Conservation (phyloP, 2,888 invertebrate species). For the Eledone cirrhosa region DNA sequence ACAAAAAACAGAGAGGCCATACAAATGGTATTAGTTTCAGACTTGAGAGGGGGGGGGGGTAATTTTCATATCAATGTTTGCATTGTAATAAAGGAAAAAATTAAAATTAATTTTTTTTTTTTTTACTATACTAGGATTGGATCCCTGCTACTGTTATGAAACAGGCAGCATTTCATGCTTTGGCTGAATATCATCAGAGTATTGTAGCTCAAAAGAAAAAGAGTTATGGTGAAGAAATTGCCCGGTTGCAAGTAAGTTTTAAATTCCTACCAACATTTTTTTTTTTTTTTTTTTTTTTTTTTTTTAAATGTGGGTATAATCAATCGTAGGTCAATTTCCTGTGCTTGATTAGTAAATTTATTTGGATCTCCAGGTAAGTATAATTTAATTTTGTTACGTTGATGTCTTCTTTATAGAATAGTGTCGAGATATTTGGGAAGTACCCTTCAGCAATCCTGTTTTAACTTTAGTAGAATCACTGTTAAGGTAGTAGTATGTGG, state of each 20-base stretch:
- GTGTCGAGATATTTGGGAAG: too few relatives aligned
- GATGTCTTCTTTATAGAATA: too few relatives aligned
- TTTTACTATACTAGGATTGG: slow-evolving; percentile 71
- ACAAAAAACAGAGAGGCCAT: too few relatives aligned
- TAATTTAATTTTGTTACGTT: too few relatives aligned
- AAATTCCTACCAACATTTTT: neutral
- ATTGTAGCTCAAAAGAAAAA: slow-evolving; percentile 81
- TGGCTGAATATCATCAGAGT: slow-evolving; percentile 90
- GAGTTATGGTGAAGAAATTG: slow-evolving; percentile 88
- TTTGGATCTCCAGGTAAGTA: too few relatives aligned
- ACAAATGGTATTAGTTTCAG: too few relatives aligned
- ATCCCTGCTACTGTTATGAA: slow-evolving; percentile 77
- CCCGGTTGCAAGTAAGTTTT: slow-evolving; percentile 75
- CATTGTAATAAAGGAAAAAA: neutral
- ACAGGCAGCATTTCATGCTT: slow-evolving; percentile 86
- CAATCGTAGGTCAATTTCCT: too few relatives aligned
- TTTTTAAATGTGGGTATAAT: neutral
- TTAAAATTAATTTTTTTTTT: neutral
- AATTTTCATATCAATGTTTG: neutral
- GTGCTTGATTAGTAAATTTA: too few relatives aligned
- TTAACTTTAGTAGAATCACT: too few relatives aligned
- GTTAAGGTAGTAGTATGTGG: too few relatives aligned
- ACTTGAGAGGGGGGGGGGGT: too few relatives aligned
- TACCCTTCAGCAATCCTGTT: too few relatives aligned
- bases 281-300: neutral